phyloP scores from a whole-genome alignment of 1,140 invertebrate species.

The Lanistes nyassanus region DNA sequence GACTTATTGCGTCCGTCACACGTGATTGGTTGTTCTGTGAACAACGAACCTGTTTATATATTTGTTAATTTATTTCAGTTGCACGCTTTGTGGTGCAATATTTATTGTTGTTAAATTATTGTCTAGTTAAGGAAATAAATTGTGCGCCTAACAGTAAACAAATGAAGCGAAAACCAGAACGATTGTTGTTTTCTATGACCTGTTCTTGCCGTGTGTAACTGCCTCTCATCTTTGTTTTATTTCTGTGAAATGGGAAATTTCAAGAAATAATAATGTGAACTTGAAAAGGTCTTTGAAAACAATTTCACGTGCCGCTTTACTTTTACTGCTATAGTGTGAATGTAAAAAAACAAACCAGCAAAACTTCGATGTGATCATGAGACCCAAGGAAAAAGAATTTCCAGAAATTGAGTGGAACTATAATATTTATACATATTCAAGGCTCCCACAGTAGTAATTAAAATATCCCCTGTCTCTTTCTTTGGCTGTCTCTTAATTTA shows the following conservation, averaged over 20 bases:
- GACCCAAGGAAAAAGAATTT: too few relatives aligned
- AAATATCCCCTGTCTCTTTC: background rate
- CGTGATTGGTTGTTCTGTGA: background rate
- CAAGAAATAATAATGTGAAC: too few relatives aligned
- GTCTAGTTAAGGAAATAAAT: background rate
- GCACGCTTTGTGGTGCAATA: background rate
- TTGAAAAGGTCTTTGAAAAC: too few relatives aligned
- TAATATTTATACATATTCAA: too few relatives aligned
- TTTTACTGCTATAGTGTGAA: too few relatives aligned
- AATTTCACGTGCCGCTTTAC: too few relatives aligned
- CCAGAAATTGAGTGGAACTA: too few relatives aligned
- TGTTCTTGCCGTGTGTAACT: background rate
- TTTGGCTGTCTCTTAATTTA: background rate
- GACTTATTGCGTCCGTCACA: background rate
- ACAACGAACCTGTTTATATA: conserved; percentile 4
- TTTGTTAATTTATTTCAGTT: conserved; percentile 17
- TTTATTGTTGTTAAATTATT: conserved; percentile 11
- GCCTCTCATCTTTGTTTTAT: background rate
- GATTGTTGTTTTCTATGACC: background rate
- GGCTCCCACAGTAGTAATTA: background rate
- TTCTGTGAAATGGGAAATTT: background rate
- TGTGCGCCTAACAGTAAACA: background rate
- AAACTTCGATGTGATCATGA: too few relatives aligned
- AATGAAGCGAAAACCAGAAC: background rate
- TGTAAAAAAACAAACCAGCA: background rate